Base-by-base conservation (phyloP, 2,797 vertebrate genomes). In the Siniperca scherzeri region DNA sequence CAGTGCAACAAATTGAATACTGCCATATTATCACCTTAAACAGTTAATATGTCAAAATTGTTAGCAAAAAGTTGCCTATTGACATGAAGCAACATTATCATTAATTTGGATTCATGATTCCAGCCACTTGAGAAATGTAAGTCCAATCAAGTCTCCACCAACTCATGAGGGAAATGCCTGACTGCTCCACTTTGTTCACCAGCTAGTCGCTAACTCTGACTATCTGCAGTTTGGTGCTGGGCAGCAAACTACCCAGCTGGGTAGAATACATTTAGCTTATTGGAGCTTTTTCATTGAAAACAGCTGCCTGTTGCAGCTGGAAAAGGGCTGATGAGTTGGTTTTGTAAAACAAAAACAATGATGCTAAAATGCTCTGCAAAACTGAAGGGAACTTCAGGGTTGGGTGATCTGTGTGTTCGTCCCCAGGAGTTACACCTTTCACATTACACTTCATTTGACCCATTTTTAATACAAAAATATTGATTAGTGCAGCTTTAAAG, bases 401-500 rank as follows among this genome's bases (percentile, higher is more conserved):
- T 17, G 40, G 30, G 14, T 61, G 46, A 69, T 72, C n/a, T 27
- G 3, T 38, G 27, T 48, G 21, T 69, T 48, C 9, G 7, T 83
- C 7, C 27, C 36, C 1, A 1, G 22, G n/a, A 78, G 64, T 46
- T 72, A 64, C 44, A 68, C 68, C 16, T 79, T 53, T 65, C 36
- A 62, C 2, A 53, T 73, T 48, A 36, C n/a, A 67, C 61, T 80
- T 36, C 36, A 36, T 36, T 36, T 66, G 61, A 57, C 21, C 22
- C 5, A 25, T 53, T 74, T 77, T 19, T 33, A 59, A 48, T 48
- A 67, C 52, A 42, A 72, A 68, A 61, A 42, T 69, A 69, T 83
- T 50, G 68, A 86, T 77, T 25, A 27, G 53, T 68, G 56, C 36
- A 57, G 36, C 55, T 77, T 73, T 55, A 68, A 78, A 75, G 46